These are phyloP conservation scores for Cotesia congregata DNA, from an alignment of 2,888 invertebrate genomes.

Conservation along the genomic window DNA sequence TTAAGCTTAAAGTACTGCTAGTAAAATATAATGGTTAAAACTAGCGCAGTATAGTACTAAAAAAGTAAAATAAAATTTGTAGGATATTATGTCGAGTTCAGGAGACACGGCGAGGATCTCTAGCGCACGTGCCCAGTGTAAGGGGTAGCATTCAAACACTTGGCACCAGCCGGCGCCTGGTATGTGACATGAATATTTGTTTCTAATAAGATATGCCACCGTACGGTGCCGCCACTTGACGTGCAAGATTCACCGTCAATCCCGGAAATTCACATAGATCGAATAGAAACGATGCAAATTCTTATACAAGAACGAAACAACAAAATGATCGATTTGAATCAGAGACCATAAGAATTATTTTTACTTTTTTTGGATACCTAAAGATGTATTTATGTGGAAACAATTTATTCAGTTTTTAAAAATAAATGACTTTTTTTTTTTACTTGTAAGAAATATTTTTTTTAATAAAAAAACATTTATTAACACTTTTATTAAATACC, in stretches of 20 bases:
- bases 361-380: too few relatives aligned
- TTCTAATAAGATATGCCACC: conserved; percentile 70
- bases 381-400: too few relatives aligned
- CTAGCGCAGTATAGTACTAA: not conserved
- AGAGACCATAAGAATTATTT: too few relatives aligned
- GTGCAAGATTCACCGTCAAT: conserved; percentile 39
- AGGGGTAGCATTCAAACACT: conserved; percentile 69
- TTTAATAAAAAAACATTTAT: too few relatives aligned
- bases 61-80: conserved; percentile 31
- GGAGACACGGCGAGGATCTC: conserved; percentile 45
- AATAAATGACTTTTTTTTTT: too few relatives aligned
- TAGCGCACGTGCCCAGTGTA: conserved; percentile 65
- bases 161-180: conserved; percentile 69
- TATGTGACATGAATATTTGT: conserved; percentile 71
- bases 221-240: conserved; percentile 62
- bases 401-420: too few relatives aligned
- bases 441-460: too few relatives aligned
- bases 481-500: too few relatives aligned
- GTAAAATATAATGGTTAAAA: not conserved
- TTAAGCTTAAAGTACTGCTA: not conserved
- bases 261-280: conserved; percentile 54
- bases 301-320: too few relatives aligned
- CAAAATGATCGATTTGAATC: too few relatives aligned
- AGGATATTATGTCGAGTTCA: conserved; percentile 36
- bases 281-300: conserved; percentile 53